Percentiles rank a stretch among this genome's conserved stretches.
Conservation (phyloP, 2,797 vertebrate genomes). For the Hippopotamyrus pictus region DNA sequence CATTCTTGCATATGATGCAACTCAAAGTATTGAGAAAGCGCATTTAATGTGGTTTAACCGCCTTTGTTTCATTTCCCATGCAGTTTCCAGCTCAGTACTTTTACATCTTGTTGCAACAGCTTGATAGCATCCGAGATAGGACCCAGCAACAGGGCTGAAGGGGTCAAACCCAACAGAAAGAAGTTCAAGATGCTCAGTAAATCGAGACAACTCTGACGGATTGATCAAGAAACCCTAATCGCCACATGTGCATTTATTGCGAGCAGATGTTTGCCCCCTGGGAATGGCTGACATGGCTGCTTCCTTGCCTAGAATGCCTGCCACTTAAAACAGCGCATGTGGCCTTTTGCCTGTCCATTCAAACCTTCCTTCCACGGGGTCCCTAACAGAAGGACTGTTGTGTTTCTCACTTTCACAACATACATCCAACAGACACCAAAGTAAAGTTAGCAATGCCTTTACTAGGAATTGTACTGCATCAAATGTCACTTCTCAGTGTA, state of each 20-base stretch:
- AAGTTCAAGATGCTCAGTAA: neutral
- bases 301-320: slow-evolving; percentile 8
- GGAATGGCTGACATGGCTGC: neutral
- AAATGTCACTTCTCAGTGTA: no score
- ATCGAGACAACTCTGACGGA: neutral
- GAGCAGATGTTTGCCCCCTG: neutral
- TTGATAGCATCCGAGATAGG: neutral
- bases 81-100: neutral
- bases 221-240: slow-evolving; percentile 1
- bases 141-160: neutral
- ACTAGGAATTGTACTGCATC: no score
- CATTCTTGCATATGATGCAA: neutral
- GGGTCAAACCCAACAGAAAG: neutral
- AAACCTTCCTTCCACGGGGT: neutral
- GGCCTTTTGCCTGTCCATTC: neutral
- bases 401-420: no score
- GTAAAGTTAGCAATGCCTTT: no score
- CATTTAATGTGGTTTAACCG: neutral
- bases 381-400: neutral
- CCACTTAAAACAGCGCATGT: slow-evolving; percentile 25
- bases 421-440: no score
- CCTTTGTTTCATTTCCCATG: neutral
- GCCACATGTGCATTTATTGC: neutral
- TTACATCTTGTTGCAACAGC: neutral
- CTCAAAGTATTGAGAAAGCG: neutral